These are phyloP conservation scores for Micromesistius poutassou DNA, from an alignment of 2,797 vertebrate genomes.

Conservation along the genomic window DNA sequence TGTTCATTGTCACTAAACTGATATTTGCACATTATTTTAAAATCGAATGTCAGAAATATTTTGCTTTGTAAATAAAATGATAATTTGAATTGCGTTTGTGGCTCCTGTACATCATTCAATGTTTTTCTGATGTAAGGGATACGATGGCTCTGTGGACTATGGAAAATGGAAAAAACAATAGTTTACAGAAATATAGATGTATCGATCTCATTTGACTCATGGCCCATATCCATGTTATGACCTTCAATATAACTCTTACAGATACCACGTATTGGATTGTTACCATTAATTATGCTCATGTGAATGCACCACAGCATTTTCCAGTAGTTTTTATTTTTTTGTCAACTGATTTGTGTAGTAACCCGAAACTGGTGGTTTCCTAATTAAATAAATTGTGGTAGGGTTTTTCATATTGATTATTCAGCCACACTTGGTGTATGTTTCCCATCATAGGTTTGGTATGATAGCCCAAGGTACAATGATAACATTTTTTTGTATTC, in stretches of 20 bases:
- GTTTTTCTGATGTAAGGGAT: neutral
- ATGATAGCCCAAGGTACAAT: neutral
- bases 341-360: too few relatives aligned
- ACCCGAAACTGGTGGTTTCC: neutral
- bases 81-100: neutral
- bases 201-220: neutral
- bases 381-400: neutral
- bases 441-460: neutral
- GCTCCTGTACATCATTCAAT: neutral
- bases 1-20: conserved; percentile 4
- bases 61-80: conserved; percentile 2
- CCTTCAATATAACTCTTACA: neutral
- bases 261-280: neutral
- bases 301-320: too few relatives aligned
- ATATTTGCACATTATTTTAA: neutral
- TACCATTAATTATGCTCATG: neutral
- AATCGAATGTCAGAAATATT: neutral
- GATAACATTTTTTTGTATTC: too few relatives aligned
- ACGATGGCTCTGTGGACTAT: neutral
- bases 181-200: neutral
- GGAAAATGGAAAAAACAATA: neutral
- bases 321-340: too few relatives aligned
- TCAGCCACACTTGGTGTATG: neutral
- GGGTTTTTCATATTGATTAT: neutral
- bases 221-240: neutral